These are phyloP conservation scores for Heliconius congener DNA, from an alignment of 1,140 invertebrate genomes.

Conservation along the genomic window DNA sequence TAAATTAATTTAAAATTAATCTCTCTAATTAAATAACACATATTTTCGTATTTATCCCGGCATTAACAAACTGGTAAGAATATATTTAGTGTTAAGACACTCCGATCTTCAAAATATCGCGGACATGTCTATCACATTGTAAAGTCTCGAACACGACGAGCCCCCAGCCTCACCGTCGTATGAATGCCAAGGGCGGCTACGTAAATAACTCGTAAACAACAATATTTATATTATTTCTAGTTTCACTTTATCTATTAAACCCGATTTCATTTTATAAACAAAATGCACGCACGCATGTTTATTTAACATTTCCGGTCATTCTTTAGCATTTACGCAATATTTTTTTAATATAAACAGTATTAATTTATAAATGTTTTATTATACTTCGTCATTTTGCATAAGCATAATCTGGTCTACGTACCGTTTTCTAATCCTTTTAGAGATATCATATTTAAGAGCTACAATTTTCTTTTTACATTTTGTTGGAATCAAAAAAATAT, in stretches of 20 bases:
- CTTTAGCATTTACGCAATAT: neutral
- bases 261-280: conserved; percentile 1
- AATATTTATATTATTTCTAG: conserved; percentile 18
- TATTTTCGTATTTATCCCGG: too few relatives aligned
- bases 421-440: too few relatives aligned
- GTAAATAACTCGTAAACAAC: conserved; percentile 26
- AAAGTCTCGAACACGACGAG: conserved; percentile 39
- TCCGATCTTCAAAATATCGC: neutral
- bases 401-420: too few relatives aligned
- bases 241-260: conserved; percentile 4
- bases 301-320: neutral
- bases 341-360: neutral
- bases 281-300: neutral
- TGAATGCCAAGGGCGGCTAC: conserved; percentile 51
- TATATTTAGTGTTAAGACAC: neutral
- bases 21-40: too few relatives aligned
- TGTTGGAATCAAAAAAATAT: too few relatives aligned
- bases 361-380: neutral
- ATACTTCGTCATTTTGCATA: too few relatives aligned
- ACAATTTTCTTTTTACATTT: too few relatives aligned
- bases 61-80: neutral
- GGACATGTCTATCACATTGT: conserved; percentile 14
- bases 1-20: too few relatives aligned
- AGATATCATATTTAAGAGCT: too few relatives aligned
- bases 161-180: conserved; percentile 40